Evolutionary conservation across 2,888 invertebrate genomes (phyloP).

Genomic region (Mamestra brassicae): DNA sequence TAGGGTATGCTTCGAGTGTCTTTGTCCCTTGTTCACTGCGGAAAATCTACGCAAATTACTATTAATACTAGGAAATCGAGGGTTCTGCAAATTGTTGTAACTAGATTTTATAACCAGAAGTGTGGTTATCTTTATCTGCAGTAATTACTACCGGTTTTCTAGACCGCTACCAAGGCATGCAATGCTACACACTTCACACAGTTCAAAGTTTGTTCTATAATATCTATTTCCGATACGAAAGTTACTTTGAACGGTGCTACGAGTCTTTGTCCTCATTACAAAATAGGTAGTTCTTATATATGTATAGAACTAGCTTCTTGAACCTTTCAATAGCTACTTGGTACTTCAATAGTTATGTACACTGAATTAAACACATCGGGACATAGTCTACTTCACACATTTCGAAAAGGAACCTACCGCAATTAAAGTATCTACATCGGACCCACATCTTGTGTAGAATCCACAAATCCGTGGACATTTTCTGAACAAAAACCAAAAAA

Average conservation of each 20-base stretch:
- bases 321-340: not conserved
- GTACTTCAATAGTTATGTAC: too few species aligned
- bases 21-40: slow-evolving; percentile 53
- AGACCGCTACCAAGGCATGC: not conserved
- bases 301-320: not conserved
- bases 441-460: not conserved
- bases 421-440: not conserved
- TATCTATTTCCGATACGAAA: not conserved
- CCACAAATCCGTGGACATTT: not conserved
- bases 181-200: not conserved
- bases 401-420: not conserved
- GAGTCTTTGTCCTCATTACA: slow-evolving; percentile 1
- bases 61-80: slow-evolving; percentile 45
- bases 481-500: not conserved
- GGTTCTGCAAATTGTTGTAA: slow-evolving; percentile 11
- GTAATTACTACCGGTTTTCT: slow-evolving; percentile 14
- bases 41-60: slow-evolving; percentile 50
- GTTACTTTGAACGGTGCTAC: not conserved
- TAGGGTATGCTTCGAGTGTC: slow-evolving; percentile 36
- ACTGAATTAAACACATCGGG: not conserved
- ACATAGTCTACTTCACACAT: not conserved
- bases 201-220: not conserved
- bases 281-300: not conserved
- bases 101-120: slow-evolving; percentile 23
- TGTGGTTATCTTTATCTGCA: slow-evolving; percentile 3